These are phyloP conservation scores for Natrix natrix DNA, from an alignment of 2,797 vertebrate species.

Conservation along the genomic window DNA sequence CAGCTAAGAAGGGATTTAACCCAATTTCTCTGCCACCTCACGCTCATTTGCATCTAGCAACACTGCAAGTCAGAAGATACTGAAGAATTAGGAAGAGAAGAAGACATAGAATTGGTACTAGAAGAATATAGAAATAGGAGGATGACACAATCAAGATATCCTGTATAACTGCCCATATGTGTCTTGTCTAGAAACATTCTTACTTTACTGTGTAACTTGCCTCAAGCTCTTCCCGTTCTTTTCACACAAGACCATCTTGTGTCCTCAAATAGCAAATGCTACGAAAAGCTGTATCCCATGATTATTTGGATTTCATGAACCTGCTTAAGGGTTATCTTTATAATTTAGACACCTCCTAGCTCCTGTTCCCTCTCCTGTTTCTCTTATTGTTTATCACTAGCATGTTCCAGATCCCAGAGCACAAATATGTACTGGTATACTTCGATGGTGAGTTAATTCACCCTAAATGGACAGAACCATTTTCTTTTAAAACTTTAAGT, in stretches of 20 bases:
- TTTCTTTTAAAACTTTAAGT: slow-evolving; percentile 51
- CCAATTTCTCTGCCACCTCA: not conserved
- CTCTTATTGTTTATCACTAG: slow-evolving; percentile 4
- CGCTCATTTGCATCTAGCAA: not conserved
- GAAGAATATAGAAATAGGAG: not conserved
- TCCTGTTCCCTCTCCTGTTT: not conserved
- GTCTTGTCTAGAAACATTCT: not conserved
- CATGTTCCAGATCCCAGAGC: not conserved
- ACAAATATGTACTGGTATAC: not conserved
- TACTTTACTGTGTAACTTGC: not conserved
- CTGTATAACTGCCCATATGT: not conserved
- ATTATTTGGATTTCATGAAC: not conserved
- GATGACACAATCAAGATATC: not conserved
- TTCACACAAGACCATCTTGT: not conserved
- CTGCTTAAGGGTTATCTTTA: not conserved
- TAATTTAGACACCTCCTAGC: not conserved
- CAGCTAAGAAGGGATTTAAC: not conserved
- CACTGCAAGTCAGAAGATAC: not conserved
- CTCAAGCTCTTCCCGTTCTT: not conserved
- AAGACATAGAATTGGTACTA: not conserved
- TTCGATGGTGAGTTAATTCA: not conserved
- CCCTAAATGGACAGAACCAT: slow-evolving; percentile 18
- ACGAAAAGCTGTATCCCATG: not conserved
- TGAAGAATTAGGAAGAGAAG: not conserved
- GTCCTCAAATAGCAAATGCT: not conserved